Base-by-base conservation (phyloP, 2,797 vertebrate genomes). In the Leuciscus waleckii region DNA sequence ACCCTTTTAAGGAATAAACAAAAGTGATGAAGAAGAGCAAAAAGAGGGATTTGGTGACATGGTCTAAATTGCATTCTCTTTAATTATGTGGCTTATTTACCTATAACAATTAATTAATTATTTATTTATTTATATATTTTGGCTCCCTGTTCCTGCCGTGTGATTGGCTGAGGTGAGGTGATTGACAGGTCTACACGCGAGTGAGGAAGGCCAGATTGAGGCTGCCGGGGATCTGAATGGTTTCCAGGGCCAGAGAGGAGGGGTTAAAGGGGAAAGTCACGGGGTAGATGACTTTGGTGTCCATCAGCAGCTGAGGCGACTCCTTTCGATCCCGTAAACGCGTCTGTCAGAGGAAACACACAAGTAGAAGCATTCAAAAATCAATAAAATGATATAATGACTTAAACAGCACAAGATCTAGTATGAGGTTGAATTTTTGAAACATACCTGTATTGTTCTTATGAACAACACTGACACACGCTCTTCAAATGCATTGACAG, bases 401-500 rank as follows among this genome's bases (percentile, higher is more conserved):
- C 26, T 9, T 23, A 10, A 4, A 84, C 4, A 70, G 32, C 41
- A 19, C 2, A 65, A 29, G 9, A 54, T 74, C 21, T 21, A 46
- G 1, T 77, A 43, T 21, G 7, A 56, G 26, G 69, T 17, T 2
- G 39, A 2, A 3, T 81, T 82, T 77, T 43, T 41, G 26, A 39
- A 19, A 56, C 63, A 81, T 94, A 99, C 98, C 98, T 99, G 98
- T 95, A 99, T 99, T 76, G 97, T 99, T 90, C 97, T 95, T 94
- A 99, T 99, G 95, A 99, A 99, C 0, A 97, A 92, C 0, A 98
- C 96, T 0, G 97, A 96, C 83, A 99, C 98, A 91, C 98, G 95
- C 92, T 99, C 98, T 93, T 99, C 98, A 94, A 99, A 99, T 87
- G 99, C 98, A 73, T 99, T 99, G 83, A 99, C 97, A 0, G 98